Evolutionary conservation across 2,888 invertebrate genomes (phyloP).

Genomic region (Ptychoptera contaminata): DNA sequence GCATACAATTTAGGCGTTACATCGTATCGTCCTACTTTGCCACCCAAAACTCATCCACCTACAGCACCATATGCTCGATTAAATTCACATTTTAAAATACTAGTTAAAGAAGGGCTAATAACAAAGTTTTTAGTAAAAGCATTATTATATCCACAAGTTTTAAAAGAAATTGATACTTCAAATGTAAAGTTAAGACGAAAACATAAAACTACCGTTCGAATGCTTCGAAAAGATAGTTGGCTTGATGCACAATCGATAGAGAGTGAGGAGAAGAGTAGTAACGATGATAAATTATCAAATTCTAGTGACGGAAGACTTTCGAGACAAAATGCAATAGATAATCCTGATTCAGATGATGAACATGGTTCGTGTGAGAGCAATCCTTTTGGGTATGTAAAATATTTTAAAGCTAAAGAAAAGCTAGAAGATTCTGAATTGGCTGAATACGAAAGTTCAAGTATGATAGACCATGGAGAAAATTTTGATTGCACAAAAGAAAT

Average conservation of each 20-base stretch:
- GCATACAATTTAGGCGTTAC: conserved; percentile 23
- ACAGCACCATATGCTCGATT: conserved; percentile 64
- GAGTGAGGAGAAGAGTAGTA: conserved; percentile 4
- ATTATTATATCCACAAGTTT: conserved; percentile 49
- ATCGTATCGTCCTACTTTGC: conserved; percentile 39
- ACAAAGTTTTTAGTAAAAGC: conserved; percentile 56
- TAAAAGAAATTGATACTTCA: conserved; percentile 36
- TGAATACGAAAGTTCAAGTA: conserved; percentile 28
- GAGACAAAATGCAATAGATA: conserved; percentile 41
- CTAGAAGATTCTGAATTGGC: conserved; percentile 30
- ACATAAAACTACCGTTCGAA: conserved; percentile 28
- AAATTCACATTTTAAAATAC: conserved; percentile 57
- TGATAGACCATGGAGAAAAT: conserved; percentile 33
- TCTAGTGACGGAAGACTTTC: conserved; percentile 29
- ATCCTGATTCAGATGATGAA: conserved; percentile 31
- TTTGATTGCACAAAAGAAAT: conserved; percentile 30
- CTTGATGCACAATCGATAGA: background rate
- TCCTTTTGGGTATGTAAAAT: conserved; percentile 51
- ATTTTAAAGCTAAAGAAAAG: conserved; percentile 36
- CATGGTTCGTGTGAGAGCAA: conserved; percentile 37
- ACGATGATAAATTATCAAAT: background rate
- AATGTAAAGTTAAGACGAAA: conserved; percentile 36
- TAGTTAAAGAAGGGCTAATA: conserved; percentile 56
- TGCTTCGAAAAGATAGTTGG: conserved; percentile 22
- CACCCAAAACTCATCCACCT: conserved; percentile 58